Evolutionary conservation across 1,140 invertebrate species (phyloP).

Genomic region (Anastatus disparis): DNA sequence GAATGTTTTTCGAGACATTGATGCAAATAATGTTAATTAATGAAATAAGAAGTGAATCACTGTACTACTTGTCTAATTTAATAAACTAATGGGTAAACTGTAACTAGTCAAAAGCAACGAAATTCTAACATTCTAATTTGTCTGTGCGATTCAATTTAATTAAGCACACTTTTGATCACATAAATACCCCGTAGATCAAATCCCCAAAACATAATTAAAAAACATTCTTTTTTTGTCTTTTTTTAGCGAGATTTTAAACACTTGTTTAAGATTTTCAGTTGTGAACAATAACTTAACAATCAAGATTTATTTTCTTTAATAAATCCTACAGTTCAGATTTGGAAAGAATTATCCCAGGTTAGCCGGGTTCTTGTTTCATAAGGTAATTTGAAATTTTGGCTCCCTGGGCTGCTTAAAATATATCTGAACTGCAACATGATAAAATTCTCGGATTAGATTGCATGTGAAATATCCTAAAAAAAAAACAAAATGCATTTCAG

Average conservation of each 20-base stretch:
- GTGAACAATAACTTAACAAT: no score
- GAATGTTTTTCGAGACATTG: no score
- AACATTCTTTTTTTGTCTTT: no score
- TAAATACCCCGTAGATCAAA: neutral
- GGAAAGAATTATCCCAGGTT: conserved; percentile 53
- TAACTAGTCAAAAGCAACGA: neutral
- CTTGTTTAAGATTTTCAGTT: no score
- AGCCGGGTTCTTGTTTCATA: conserved; percentile 50
- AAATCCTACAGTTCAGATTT: conserved; percentile 55
- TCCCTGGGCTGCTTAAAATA: conserved; percentile 51
- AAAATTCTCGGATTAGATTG: no score
- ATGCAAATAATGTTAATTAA: no score
- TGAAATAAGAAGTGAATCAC: neutral
- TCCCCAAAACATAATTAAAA: no score
- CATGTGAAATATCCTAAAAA: neutral
- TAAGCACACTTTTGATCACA: neutral
- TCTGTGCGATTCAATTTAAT: neutral
- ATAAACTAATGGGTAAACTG: no score
- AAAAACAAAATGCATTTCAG: neutral
- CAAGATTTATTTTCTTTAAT: no score
- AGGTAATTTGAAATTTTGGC: conserved; percentile 47
- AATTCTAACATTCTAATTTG: neutral
- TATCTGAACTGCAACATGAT: conserved; percentile 52
- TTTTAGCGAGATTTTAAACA: no score
- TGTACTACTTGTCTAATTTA: conserved; percentile 14